Conservation (phyloP, 2,888 invertebrate genomes). For the Carpatolechia fugitivella region DNA sequence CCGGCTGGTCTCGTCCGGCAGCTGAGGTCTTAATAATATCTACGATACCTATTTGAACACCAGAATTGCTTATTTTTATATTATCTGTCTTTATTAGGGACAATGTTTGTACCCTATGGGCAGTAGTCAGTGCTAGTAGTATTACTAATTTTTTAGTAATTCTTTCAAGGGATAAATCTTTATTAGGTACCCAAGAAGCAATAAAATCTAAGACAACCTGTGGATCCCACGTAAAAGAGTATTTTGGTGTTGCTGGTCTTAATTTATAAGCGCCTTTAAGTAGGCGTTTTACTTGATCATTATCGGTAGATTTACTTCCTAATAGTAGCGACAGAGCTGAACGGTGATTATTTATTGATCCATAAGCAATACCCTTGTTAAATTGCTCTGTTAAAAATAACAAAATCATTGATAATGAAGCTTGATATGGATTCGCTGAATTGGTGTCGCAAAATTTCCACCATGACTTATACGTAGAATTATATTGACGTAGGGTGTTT, state of each 20-base stretch:
- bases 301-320: background rate
- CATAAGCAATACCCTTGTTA: background rate
- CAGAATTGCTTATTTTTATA: background rate
- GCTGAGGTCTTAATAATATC: constrained; percentile 22
- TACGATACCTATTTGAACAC: constrained; percentile 11
- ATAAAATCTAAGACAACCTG: constrained; percentile 10
- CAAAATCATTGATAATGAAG: background rate
- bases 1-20: constrained; percentile 15
- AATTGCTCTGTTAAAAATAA: background rate
- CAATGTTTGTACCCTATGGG: no score
- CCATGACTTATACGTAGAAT: background rate
- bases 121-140: no score
- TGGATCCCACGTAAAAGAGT: constrained; percentile 1
- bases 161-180: constrained; percentile 19
- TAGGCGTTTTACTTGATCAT: background rate
- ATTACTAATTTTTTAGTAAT: no score
- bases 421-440: background rate
- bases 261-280: background rate
- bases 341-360: background rate
- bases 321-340: background rate
- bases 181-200: constrained; percentile 25
- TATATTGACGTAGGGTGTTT: constrained; percentile 1
- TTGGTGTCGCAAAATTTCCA: background rate
- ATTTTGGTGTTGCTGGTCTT: background rate
- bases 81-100: constrained; percentile 31